phyloP scores from a whole-genome alignment of 2,888 invertebrate genomes.

The Malthinus seriepunctatus region DNA sequence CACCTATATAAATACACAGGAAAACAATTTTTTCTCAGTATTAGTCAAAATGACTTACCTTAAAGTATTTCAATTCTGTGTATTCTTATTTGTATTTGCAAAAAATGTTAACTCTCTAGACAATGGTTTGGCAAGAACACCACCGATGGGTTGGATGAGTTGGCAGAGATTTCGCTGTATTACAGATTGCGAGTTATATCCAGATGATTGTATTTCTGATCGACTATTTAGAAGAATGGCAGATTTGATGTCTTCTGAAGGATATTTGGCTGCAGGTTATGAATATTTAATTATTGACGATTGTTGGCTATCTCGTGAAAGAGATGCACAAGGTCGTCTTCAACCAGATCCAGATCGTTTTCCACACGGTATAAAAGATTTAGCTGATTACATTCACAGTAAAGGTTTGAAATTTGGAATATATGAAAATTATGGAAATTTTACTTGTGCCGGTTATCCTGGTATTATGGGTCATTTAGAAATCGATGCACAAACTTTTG shows the following conservation, averaged over 20 bases:
- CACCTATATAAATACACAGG: background rate
- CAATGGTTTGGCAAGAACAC: slow-evolving; percentile 67
- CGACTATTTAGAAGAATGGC: slow-evolving; percentile 58
- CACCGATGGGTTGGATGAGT: slow-evolving; percentile 76
- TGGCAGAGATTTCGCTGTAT: slow-evolving; percentile 71
- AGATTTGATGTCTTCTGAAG: slow-evolving; percentile 61
- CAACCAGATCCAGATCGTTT: slow-evolving; percentile 62
- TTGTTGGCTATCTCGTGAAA: slow-evolving; percentile 62
- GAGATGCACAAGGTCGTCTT: slow-evolving; percentile 56
- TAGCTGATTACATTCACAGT: slow-evolving; percentile 66
- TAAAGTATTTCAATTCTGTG: background rate
- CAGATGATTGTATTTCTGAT: slow-evolving; percentile 67
- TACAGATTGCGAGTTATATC: slow-evolving; percentile 65
- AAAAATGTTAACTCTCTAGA: slow-evolving; percentile 50
- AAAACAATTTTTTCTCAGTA: background rate
- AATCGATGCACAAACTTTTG: slow-evolving; percentile 69
- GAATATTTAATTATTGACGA: slow-evolving; percentile 64
- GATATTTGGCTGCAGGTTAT: slow-evolving; percentile 64
- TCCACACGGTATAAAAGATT: slow-evolving; percentile 63
- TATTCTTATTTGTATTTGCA: background rate
- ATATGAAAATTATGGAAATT: slow-evolving; percentile 74
- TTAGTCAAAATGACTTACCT: background rate
- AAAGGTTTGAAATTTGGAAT: slow-evolving; percentile 74
- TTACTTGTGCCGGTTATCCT: slow-evolving; percentile 75
- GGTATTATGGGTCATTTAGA: slow-evolving; percentile 66